Percentiles rank a stretch among this genome's conserved stretches.
These are phyloP conservation scores for Acipenser oxyrinchus DNA, from an alignment of 2,797 vertebrate genomes.

Conservation along the genomic window DNA sequence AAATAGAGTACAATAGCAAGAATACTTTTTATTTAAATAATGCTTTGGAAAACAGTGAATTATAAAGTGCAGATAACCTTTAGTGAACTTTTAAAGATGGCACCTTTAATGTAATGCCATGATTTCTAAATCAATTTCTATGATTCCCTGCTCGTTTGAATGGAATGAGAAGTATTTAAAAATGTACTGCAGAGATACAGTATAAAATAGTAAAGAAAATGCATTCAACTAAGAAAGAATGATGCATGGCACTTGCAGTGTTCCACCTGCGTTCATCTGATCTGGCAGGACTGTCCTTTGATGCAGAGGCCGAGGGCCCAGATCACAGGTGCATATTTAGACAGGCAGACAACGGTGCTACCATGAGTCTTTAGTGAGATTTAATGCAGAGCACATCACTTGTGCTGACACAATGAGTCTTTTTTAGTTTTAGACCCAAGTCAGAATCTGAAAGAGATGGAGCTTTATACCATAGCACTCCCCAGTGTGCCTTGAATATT, in stretches of 20 bases:
- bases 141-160: too few species aligned
- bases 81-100: too few species aligned
- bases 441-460: conserved; percentile 53
- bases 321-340: neutral
- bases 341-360: neutral
- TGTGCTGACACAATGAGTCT: conserved; percentile 67
- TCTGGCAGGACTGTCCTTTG: neutral
- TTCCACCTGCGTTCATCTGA: neutral
- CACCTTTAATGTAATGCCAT: too few species aligned
- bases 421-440: conserved; percentile 64
- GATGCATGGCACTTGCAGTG: neutral
- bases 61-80: too few species aligned
- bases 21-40: too few species aligned
- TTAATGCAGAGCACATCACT: conserved; percentile 56
- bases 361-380: conserved; percentile 19
- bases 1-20: too few species aligned
- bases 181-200: too few species aligned
- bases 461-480: conserved; percentile 53
- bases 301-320: neutral
- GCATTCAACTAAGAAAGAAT: neutral
- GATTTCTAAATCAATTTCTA: too few species aligned
- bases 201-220: too few species aligned
- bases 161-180: too few species aligned
- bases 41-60: too few species aligned
- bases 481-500: conserved; percentile 50